phyloP scores from a whole-genome alignment of 2,113 vertebrate species.

The Notechis scutatus region DNA sequence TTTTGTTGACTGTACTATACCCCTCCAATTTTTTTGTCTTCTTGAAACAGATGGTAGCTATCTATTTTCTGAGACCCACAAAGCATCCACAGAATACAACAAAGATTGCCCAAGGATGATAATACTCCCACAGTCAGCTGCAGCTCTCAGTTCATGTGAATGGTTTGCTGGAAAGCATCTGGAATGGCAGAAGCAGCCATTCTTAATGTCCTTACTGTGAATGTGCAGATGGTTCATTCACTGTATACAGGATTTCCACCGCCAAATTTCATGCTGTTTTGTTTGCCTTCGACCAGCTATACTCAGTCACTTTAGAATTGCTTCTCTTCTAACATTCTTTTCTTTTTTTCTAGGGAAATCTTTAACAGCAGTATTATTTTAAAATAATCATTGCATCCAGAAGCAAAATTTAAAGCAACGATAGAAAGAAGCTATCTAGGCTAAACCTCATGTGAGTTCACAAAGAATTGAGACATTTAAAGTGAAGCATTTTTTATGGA shows the following conservation, averaged over 20 bases:
- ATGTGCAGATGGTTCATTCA: slow-evolving; percentile 36
- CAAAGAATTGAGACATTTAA: not conserved
- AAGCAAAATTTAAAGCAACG: not conserved
- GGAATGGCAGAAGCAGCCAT: slow-evolving; percentile 1
- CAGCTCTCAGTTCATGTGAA: slow-evolving; percentile 5
- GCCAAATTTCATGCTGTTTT: slow-evolving; percentile 24
- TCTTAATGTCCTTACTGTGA: slow-evolving; percentile 8
- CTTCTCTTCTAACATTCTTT: not conserved
- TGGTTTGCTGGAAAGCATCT: slow-evolving; percentile 23
- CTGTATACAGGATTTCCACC: not conserved
- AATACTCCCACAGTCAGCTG: not conserved
- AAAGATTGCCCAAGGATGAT: not conserved
- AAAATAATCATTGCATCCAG: not conserved
- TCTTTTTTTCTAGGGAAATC: not conserved
- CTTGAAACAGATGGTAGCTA: not conserved
- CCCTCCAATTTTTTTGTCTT: not conserved
- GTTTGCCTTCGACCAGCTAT: slow-evolving; percentile 11
- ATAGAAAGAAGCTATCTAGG: not conserved
- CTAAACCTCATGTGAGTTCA: not conserved
- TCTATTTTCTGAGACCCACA: not conserved
- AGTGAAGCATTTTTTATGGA: not conserved
- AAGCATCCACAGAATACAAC: not conserved
- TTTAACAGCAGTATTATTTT: not conserved
- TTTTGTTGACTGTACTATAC: not conserved
- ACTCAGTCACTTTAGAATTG: not conserved